These are phyloP conservation scores for Sylvia atricapilla DNA, from an alignment of 2,113 vertebrate genomes.

Conservation along the genomic window DNA sequence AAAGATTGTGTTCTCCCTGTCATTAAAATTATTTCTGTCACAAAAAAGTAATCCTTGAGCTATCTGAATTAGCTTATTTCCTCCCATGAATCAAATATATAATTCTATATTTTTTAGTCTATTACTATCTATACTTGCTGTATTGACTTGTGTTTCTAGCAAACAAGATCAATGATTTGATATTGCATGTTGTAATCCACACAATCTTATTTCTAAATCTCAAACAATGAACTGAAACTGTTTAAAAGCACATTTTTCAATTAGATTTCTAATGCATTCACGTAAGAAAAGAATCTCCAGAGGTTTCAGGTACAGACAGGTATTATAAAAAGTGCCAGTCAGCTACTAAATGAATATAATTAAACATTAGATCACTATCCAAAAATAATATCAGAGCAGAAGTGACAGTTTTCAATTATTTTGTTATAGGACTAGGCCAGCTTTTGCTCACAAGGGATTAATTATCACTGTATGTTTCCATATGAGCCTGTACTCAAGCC, in stretches of 20 bases:
- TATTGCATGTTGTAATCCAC: neutral
- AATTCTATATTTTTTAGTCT: neutral
- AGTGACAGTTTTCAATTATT: slow-evolving; percentile 16
- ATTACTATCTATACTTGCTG: neutral
- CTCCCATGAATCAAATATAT: neutral
- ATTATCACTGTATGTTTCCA: neutral
- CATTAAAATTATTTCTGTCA: neutral
- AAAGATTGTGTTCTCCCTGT: neutral
- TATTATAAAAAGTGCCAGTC: slow-evolving; percentile 31
- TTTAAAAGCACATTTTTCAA: slow-evolving; percentile 9
- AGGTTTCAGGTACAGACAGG: neutral
- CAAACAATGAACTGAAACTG: neutral
- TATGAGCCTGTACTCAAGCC: neutral
- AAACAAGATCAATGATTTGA: neutral
- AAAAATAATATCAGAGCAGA: neutral
- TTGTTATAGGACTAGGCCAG: neutral
- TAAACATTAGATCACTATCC: neutral
- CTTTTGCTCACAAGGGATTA: slow-evolving; percentile 18
- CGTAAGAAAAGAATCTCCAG: neutral
- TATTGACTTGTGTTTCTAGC: slow-evolving; percentile 25
- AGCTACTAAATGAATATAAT: slow-evolving; percentile 9
- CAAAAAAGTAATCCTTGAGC: neutral
- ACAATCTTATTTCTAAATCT: neutral
- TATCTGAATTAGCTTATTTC: neutral
- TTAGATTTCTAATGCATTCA: slow-evolving; percentile 16